A percentile compares a stretch with the other conserved stretches of the same genome.
Evolutionary conservation across 92 coral and sea anemone species (phyloP).

Genomic region (Porites cylindrica): DNA sequence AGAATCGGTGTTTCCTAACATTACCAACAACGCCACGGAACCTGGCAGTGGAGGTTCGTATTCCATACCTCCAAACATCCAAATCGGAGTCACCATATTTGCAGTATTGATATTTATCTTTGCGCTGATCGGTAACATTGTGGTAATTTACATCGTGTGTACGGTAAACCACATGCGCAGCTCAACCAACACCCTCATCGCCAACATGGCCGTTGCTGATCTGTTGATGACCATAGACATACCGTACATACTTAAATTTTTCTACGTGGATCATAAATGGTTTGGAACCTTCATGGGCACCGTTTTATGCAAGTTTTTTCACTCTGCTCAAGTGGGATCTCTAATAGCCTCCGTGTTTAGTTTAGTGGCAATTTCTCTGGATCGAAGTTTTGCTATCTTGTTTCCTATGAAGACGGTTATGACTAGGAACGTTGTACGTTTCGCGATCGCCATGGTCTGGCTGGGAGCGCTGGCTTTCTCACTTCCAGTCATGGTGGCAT

Average conservation of each 20-base stretch:
- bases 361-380: conserved; percentile 69
- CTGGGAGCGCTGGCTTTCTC: conserved; percentile 56
- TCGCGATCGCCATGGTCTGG: conserved; percentile 58
- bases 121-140: conserved; percentile 66
- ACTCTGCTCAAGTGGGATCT: conserved; percentile 79
- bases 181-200: conserved; percentile 76
- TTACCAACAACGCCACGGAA: conserved; percentile 1
- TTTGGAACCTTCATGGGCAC: conserved; percentile 76
- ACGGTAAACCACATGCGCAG: conserved; percentile 77
- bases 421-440: conserved; percentile 57
- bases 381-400: conserved; percentile 70
- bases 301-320: conserved; percentile 66
- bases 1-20: conserved; percentile 9
- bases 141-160: conserved; percentile 72
- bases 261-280: conserved; percentile 60
- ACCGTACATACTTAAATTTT: conserved; percentile 76
- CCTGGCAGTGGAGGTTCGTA: neutral
- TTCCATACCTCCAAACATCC: conserved; percentile 9
- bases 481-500: conserved; percentile 45
- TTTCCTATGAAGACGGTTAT: conserved; percentile 71
- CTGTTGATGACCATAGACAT: conserved; percentile 73
- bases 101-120: conserved; percentile 57
- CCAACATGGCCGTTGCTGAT: conserved; percentile 83
- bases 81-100: conserved; percentile 63
- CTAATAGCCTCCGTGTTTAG: conserved; percentile 72